These are phyloP conservation scores for Piaya cayana DNA, from an alignment of 2,113 vertebrate genomes.

Conservation along the genomic window DNA sequence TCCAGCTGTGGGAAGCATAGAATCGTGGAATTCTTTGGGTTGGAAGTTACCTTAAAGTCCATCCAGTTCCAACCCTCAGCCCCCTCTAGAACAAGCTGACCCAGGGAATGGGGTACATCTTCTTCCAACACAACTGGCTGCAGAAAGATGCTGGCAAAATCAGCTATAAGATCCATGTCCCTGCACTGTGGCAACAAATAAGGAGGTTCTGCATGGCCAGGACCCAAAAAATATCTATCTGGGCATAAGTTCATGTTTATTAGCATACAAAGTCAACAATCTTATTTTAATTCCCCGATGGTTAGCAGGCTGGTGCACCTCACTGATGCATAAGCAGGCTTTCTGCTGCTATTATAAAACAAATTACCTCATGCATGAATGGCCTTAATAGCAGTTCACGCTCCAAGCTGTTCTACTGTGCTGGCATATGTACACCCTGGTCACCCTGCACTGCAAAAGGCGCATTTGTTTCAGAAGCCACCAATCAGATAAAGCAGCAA, in stretches of 20 bases:
- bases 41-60: no score
- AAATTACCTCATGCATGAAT: slow-evolving; percentile 47
- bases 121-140: background rate
- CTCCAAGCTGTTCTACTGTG: slow-evolving; percentile 54
- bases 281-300: background rate
- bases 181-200: background rate
- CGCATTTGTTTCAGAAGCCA: background rate
- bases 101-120: background rate
- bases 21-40: no score
- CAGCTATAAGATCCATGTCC: fast-evolving
- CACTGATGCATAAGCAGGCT: background rate
- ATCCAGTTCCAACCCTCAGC: no score
- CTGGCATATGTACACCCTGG: background rate
- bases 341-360: slow-evolving; percentile 41
- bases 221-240: background rate
- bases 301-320: slow-evolving; percentile 31
- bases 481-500: background rate
- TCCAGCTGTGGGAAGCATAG: fast-evolving
- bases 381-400: slow-evolving; percentile 33
- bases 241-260: background rate
- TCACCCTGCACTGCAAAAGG: background rate
- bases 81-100: no score
- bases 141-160: background rate
- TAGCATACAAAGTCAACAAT: background rate
- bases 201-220: background rate